Evolutionary conservation across 2,797 vertebrate species (phyloP), one percentile per base, ranked within the genome.

Genomic region (Pampus argenteus): DNA sequence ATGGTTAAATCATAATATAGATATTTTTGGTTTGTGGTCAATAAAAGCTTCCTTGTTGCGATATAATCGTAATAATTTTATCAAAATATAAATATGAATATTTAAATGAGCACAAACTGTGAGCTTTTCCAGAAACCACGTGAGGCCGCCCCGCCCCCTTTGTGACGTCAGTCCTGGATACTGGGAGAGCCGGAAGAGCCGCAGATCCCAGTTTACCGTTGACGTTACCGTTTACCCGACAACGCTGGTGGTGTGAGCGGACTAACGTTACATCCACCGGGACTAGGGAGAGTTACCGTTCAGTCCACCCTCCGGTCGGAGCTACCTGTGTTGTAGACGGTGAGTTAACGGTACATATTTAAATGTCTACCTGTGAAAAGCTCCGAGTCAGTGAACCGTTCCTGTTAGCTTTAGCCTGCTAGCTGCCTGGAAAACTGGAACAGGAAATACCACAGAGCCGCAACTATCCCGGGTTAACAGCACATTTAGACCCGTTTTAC

Each of bases 111-210:
- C 4, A 36, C 9, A 36, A 36, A 36, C 5, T 36, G 1, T 15
- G 2, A 38, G 36, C 15, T 38, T 5, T 5, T 6, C 6, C 28
- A 29, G 6, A 1, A 31, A 31, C 29, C n/a, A n/a, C n/a, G n/a
- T n/a, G n/a, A n/a, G n/a, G n/a, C n/a, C n/a, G n/a, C n/a, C n/a
- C n/a, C n/a, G n/a, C n/a, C n/a, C 74, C 68, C 5, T 1, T 5
- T 0, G 18, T 77, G 74, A 88, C 88, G 84, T 88, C 79, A 85
- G 0, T 1, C 0, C 15, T 4, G 88, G 76, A 88, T 61, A 57
- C 52, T 74, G 86, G 89, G 85, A 89, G 81, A 89, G 74, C 85
- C 88, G 86, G 89, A 89, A 88, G 82, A 44, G 69, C 22, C 6
- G 13, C 60, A 20, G 71, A 48, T 50, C 54, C 71, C 34, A 18